These are phyloP conservation scores for Drosophila stalkeri DNA, from an alignment of 2,888 invertebrate genomes.

Conservation along the genomic window DNA sequence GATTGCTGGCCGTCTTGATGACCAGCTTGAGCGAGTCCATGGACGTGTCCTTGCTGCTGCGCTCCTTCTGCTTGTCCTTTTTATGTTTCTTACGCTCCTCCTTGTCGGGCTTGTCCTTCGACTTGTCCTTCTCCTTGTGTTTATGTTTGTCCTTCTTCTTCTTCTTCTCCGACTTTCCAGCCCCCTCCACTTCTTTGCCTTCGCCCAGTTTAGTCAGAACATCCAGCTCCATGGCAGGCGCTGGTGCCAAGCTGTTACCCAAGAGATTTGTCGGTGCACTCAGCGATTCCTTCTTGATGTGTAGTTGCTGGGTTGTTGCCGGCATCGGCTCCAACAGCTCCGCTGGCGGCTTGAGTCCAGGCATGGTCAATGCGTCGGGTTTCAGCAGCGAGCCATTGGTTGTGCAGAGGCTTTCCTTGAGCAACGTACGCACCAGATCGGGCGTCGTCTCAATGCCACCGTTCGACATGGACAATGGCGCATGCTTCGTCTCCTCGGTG, in stretches of 20 bases:
- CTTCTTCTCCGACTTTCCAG: slow-evolving; percentile 86
- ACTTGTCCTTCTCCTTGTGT: slow-evolving; percentile 91
- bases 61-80: slow-evolving; percentile 86
- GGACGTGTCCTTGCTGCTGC: slow-evolving; percentile 61
- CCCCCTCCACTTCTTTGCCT: slow-evolving; percentile 54
- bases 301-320: slow-evolving; percentile 19
- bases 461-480: slow-evolving; percentile 85
- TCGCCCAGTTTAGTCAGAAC: slow-evolving; percentile 54
- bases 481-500: slow-evolving; percentile 65
- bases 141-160: slow-evolving; percentile 93
- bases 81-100: slow-evolving; percentile 91
- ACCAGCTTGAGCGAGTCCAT: slow-evolving; percentile 87
- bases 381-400: slow-evolving; percentile 78
- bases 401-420: slow-evolving; percentile 88
- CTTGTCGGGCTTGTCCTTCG: slow-evolving; percentile 88
- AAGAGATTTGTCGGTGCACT: slow-evolving; percentile 25
- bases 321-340: slow-evolving; percentile 82
- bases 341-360: slow-evolving; percentile 81
- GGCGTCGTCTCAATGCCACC: slow-evolving; percentile 91
- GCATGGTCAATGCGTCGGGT: slow-evolving; percentile 74
- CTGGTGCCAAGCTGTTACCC: slow-evolving; percentile 7
- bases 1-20: slow-evolving; percentile 88
- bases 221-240: slow-evolving; percentile 54
- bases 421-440: slow-evolving; percentile 89
- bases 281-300: slow-evolving; percentile 57